Percentiles rank a stretch among this genome's conserved stretches.
Conservation (phyloP, 1,140 invertebrate species). For the Aethina tumida region DNA sequence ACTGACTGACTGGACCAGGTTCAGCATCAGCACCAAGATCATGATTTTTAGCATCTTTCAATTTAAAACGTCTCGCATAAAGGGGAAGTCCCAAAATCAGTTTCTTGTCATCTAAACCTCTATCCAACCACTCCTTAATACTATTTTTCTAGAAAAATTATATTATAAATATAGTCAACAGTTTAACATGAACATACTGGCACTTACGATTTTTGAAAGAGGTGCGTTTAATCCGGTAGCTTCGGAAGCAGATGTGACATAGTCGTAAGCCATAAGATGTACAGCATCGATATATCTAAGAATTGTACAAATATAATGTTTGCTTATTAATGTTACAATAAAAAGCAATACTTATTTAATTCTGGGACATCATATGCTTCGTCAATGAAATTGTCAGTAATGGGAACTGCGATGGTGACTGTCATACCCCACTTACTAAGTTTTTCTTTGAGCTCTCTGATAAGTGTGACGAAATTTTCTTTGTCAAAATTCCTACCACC, state of each 20-base stretch:
- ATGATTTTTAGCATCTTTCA: conserved; percentile 35
- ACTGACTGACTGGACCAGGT: conserved; percentile 38
- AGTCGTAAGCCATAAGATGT: conserved; percentile 30
- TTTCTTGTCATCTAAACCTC: conserved; percentile 43
- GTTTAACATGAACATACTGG: conserved; percentile 28
- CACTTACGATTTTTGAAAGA: conserved; percentile 24
- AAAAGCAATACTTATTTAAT: conserved; percentile 31
- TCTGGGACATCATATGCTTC: conserved; percentile 45
- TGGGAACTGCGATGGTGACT: conserved; percentile 43
- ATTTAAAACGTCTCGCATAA: conserved; percentile 52
- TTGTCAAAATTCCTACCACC: conserved; percentile 44
- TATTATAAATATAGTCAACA: conserved; percentile 6
- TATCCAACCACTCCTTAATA: conserved; percentile 40
- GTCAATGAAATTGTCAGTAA: conserved; percentile 35
- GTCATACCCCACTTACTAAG: conserved; percentile 36
- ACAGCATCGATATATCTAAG: conserved; percentile 48
- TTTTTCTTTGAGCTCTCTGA: conserved; percentile 41
- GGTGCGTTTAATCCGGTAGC: conserved; percentile 44
- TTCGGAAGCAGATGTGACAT: conserved; percentile 40
- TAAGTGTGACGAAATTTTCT: conserved; percentile 40
- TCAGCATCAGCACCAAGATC: conserved; percentile 39
- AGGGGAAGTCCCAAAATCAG: conserved; percentile 53
- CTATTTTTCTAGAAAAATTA: conserved; percentile 27
- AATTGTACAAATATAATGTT: conserved; percentile 53
- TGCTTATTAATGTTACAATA: conserved; percentile 42